These are phyloP conservation scores for Sminthurides aquaticus DNA, from an alignment of 2,888 invertebrate species.

Conservation along the genomic window DNA sequence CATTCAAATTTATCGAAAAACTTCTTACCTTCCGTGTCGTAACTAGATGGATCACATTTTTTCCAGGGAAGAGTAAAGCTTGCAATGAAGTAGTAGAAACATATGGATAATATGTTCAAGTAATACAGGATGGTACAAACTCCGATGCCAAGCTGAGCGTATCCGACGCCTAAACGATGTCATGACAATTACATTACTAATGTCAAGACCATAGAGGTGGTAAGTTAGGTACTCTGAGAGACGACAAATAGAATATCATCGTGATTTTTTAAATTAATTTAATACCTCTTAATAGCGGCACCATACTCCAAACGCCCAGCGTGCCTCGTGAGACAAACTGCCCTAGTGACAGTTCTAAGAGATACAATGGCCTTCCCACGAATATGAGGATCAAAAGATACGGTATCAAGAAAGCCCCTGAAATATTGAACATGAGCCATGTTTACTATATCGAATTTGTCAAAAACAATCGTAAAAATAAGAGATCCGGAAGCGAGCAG, in stretches of 20 bases:
- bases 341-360: neutral
- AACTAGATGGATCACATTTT: neutral
- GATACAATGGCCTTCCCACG: neutral
- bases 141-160: neutral
- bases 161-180: slow-evolving; percentile 1
- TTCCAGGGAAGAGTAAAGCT: neutral
- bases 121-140: neutral
- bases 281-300: neutral
- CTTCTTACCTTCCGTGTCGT: neutral
- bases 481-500: too few relatives aligned
- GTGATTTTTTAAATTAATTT: too few relatives aligned
- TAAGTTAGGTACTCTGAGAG: too few relatives aligned
- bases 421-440: too few relatives aligned
- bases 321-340: neutral
- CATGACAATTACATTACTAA: too few relatives aligned
- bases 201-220: too few relatives aligned
- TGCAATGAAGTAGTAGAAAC: neutral
- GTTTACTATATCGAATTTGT: too few relatives aligned
- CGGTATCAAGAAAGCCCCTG: slow-evolving; percentile 1
- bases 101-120: neutral
- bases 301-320: neutral
- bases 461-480: too few relatives aligned
- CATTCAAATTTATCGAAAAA: neutral
- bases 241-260: too few relatives aligned
- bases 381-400: neutral